Percentiles rank a stretch among this genome's conserved stretches.
phyloP scores from a whole-genome alignment of 2,797 vertebrate genomes.

The Iguana delicatissima region DNA sequence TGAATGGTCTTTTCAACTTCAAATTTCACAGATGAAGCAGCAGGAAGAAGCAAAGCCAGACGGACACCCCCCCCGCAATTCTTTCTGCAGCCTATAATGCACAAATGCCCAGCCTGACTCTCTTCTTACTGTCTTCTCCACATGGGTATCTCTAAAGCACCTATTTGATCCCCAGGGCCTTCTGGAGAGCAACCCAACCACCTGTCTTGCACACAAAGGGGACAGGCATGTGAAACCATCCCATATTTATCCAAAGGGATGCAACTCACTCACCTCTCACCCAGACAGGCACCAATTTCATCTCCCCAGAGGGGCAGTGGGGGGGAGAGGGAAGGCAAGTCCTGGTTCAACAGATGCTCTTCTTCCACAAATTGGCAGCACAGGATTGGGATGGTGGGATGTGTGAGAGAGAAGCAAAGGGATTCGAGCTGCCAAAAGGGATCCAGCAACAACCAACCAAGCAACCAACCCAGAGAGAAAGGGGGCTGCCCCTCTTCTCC shows the following conservation, averaged over 20 bases:
- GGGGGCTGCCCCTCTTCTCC: neutral
- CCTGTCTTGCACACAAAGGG: constrained; percentile 1
- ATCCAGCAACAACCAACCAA: neutral
- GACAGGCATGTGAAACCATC: neutral
- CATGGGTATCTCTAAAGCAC: neutral
- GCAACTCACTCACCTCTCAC: neutral
- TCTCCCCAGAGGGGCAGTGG: neutral
- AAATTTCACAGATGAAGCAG: neutral
- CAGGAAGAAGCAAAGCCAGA: neutral
- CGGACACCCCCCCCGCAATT: neutral
- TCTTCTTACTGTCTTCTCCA: too few species aligned
- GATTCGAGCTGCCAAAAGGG: neutral
- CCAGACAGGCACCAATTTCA: neutral
- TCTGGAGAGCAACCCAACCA: neutral
- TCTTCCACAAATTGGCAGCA: neutral
- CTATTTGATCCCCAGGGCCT: neutral
- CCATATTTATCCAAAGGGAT: neutral
- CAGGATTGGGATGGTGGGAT: too few species aligned
- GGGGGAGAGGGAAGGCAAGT: neutral
- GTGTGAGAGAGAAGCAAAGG: neutral
- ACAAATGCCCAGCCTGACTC: neutral
- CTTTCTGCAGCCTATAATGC: neutral
- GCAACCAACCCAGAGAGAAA: neutral
- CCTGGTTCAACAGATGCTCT: neutral
- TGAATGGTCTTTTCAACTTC: too few species aligned